phyloP scores from a whole-genome alignment of 2,797 vertebrate species.

The Alosa sapidissima region DNA sequence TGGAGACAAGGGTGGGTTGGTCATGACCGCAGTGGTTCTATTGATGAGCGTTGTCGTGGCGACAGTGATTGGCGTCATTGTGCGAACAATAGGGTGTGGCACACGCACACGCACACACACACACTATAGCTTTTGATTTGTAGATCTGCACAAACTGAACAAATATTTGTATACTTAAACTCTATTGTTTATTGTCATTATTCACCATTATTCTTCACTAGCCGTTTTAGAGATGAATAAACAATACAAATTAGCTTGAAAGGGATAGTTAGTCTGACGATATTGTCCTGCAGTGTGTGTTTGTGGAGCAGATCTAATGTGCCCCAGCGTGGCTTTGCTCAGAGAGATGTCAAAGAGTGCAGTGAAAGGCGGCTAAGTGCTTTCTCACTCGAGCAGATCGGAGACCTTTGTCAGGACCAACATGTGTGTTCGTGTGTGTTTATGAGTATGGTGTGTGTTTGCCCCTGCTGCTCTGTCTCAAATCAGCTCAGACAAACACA shows the following conservation, averaged over 20 bases:
- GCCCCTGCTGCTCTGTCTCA: background rate
- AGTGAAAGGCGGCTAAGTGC: background rate
- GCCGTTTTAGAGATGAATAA: background rate
- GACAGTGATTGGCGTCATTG: slow-evolving; percentile 65
- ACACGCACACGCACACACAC: background rate
- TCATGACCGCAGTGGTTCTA: slow-evolving; percentile 80
- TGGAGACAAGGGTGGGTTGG: slow-evolving; percentile 72
- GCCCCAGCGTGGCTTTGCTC: background rate
- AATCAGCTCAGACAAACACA: too few relatives aligned
- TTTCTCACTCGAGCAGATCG: background rate
- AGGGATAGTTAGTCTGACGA: background rate
- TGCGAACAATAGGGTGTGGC: slow-evolving; percentile 62
- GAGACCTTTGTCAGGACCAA: background rate
- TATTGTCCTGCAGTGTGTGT: background rate
- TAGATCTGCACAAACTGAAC: background rate
- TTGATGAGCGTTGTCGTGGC: slow-evolving; percentile 76
- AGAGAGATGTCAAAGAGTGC: background rate
- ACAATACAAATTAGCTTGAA: background rate
- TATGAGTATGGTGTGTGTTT: background rate
- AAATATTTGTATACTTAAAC: background rate
- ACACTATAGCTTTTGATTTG: background rate
- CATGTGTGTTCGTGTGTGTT: background rate
- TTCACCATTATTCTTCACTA: background rate
- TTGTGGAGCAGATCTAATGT: background rate
- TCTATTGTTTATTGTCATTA: background rate